A percentile compares a stretch with the other conserved stretches of the same genome.
phyloP scores from a whole-genome alignment of 2,888 invertebrate species.

The Heliconius cydno region DNA sequence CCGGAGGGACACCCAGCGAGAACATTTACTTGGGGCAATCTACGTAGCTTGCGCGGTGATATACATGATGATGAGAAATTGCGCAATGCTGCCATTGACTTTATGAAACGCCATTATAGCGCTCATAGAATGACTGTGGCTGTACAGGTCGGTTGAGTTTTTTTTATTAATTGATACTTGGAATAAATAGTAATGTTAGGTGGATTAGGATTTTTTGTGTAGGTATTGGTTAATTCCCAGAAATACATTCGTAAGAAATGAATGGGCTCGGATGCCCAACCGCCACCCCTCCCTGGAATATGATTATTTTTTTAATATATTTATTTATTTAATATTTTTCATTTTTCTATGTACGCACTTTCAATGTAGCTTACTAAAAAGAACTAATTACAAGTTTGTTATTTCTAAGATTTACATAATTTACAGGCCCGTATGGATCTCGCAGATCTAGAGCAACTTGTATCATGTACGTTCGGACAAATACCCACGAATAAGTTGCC shows the following conservation, averaged over 20 bases:
- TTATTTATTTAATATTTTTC: too few species aligned
- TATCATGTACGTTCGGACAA: slow-evolving; percentile 86
- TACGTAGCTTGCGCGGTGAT: slow-evolving; percentile 87
- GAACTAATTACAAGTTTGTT: too few species aligned
- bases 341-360: too few species aligned
- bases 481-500: slow-evolving; percentile 87
- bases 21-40: slow-evolving; percentile 94
- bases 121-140: slow-evolving; percentile 94
- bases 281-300: too few species aligned
- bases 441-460: slow-evolving; percentile 85
- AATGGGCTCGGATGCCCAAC: too few species aligned
- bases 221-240: too few species aligned
- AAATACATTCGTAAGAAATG: too few species aligned
- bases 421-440: slow-evolving; percentile 84
- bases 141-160: slow-evolving; percentile 84
- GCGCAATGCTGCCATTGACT: slow-evolving; percentile 88
- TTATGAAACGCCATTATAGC: slow-evolving; percentile 90
- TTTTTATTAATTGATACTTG: background rate
- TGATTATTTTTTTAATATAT: too few species aligned
- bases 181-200: too few species aligned
- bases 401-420: background rate
- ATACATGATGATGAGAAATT: slow-evolving; percentile 85
- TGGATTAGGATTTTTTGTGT: too few species aligned
- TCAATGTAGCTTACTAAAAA: too few species aligned
- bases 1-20: slow-evolving; percentile 87